Evolutionary conservation across 2,113 vertebrate species (phyloP).

Genomic region (Notiomystis cincta): DNA sequence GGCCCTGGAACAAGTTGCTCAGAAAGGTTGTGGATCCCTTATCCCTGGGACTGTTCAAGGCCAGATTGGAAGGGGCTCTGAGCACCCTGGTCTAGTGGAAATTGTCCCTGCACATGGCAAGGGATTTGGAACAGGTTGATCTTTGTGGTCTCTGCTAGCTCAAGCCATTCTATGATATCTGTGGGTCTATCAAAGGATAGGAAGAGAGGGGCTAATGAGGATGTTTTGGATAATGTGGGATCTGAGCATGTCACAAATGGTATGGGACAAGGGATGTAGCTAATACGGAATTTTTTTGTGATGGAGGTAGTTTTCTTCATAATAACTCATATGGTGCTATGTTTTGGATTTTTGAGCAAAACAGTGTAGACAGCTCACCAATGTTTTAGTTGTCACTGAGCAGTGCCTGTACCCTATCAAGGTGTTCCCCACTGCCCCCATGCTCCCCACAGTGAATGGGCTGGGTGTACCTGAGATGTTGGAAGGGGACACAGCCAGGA

Average conservation of each 20-base stretch:
- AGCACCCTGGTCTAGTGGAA: not conserved
- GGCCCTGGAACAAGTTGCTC: not conserved
- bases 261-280: not conserved
- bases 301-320: not conserved
- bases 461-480: not conserved
- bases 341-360: not conserved
- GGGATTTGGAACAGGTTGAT: not conserved
- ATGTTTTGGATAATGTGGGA: not conserved
- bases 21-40: not conserved
- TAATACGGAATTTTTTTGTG: not conserved
- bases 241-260: not conserved
- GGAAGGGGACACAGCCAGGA: not conserved
- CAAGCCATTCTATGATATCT: not conserved
- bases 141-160: not conserved
- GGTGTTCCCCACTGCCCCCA: not conserved
- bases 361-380: too few relatives aligned
- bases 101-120: not conserved
- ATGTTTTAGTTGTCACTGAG: not conserved
- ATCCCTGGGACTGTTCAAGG: not conserved
- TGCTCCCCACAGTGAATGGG: fast-evolving
- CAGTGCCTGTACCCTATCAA: too few relatives aligned
- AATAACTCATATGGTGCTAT: not conserved
- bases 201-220: not conserved
- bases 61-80: not conserved
- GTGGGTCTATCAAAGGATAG: not conserved